Conservation (phyloP, 1,140 invertebrate species). For the Myzus persicae region DNA sequence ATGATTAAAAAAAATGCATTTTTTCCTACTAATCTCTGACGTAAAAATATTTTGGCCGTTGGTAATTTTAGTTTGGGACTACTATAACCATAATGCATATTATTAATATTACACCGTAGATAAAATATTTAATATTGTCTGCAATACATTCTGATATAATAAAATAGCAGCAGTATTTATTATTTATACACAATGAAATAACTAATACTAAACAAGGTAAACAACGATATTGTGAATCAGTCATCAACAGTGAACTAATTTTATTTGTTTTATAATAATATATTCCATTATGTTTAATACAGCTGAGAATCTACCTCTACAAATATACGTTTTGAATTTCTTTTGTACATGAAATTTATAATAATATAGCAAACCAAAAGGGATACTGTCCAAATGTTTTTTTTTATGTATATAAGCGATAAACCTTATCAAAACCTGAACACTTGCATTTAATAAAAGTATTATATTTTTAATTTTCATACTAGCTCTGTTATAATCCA, state of each 20-base stretch:
- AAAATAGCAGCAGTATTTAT: background rate
- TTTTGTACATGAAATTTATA: background rate
- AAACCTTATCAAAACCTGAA: constrained; percentile 39
- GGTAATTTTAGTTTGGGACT: too few species aligned
- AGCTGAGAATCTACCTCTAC: background rate
- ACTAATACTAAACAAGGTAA: background rate
- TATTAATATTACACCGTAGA: too few species aligned
- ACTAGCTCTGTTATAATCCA: constrained; percentile 16
- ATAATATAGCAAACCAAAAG: background rate
- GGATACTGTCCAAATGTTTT: background rate
- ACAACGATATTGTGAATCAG: background rate
- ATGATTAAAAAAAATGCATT: too few species aligned
- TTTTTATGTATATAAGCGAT: background rate
- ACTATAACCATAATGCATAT: too few species aligned
- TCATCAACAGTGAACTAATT: background rate
- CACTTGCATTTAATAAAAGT: constrained; percentile 38
- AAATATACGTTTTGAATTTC: background rate
- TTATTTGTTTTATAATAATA: background rate
- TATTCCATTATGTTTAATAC: background rate
- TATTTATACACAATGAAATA: background rate
- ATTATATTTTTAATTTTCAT: background rate
- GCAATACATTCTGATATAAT: background rate
- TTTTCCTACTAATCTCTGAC: too few species aligned
- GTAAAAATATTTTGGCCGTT: too few species aligned
- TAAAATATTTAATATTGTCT: background rate